Evolutionary conservation across 2,888 invertebrate genomes (phyloP).

Genomic region (Acanthosepion esculentum): DNA sequence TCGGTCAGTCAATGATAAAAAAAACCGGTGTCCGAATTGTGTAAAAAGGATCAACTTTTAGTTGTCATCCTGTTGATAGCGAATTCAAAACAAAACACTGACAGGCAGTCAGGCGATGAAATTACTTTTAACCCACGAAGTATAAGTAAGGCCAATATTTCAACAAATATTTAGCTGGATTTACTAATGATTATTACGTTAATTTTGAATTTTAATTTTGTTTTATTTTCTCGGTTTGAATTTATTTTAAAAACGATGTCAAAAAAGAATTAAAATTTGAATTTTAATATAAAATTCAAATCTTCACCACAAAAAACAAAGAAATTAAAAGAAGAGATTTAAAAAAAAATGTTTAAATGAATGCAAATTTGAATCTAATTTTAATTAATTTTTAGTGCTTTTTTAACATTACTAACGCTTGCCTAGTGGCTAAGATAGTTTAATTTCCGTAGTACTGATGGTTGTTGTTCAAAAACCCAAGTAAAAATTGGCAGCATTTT

Average conservation of each 20-base stretch:
- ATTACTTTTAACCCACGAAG: background rate
- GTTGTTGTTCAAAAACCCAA: too few species aligned
- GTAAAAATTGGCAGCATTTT: too few species aligned
- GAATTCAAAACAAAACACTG: constrained; percentile 46
- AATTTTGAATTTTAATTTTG: background rate
- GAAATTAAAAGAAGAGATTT: too few species aligned
- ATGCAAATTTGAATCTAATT: too few species aligned
- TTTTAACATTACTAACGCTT: too few species aligned
- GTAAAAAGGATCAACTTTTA: background rate
- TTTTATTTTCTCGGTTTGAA: background rate
- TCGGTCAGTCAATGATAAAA: background rate
- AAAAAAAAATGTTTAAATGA: too few species aligned
- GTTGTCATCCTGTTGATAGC: constrained; percentile 41
- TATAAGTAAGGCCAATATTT: background rate
- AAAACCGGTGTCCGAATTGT: background rate
- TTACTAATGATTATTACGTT: background rate
- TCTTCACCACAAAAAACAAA: too few species aligned
- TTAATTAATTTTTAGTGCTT: too few species aligned
- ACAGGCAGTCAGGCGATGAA: background rate
- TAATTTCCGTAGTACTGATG: too few species aligned
- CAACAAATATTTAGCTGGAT: background rate
- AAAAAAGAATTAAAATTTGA: too few species aligned
- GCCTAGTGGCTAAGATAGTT: too few species aligned
- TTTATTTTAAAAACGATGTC: background rate
- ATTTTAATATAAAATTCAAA: too few species aligned